phyloP scores from a whole-genome alignment of 2,797 vertebrate genomes.

The Leptoclinus maculatus region DNA sequence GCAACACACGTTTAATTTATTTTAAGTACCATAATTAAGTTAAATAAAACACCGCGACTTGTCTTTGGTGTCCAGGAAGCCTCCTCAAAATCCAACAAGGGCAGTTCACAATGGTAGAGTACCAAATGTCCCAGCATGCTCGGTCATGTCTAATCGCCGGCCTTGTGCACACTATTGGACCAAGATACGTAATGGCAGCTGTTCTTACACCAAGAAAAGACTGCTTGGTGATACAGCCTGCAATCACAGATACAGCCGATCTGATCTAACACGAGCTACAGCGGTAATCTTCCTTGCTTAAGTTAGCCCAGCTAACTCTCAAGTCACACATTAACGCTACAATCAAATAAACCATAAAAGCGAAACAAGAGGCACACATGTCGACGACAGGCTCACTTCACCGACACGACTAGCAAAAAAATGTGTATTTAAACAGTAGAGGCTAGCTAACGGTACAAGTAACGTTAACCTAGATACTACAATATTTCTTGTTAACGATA shows the following conservation, averaged over 20 bases:
- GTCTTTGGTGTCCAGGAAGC: slow-evolving; percentile 26
- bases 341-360: slow-evolving; percentile 3
- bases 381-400: slow-evolving; percentile 30
- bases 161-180: slow-evolving; percentile 37
- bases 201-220: background rate
- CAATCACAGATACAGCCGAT: background rate
- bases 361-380: slow-evolving; percentile 37
- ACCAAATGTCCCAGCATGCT: slow-evolving; percentile 64
- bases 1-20: background rate
- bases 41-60: background rate
- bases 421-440: background rate
- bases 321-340: slow-evolving; percentile 27
- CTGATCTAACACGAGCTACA: background rate
- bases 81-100: slow-evolving; percentile 24
- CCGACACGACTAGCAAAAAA: slow-evolving; percentile 12
- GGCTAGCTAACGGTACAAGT: slow-evolving; percentile 3
- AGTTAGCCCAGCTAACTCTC: slow-evolving; percentile 30
- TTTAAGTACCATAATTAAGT: slow-evolving; percentile 8
- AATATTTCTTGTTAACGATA: background rate
- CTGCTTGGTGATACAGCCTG: background rate
- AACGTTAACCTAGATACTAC: background rate
- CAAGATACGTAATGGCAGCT: slow-evolving; percentile 42
- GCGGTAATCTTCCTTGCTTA: background rate
- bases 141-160: slow-evolving; percentile 53
- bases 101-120: slow-evolving; percentile 25